Base-by-base conservation (phyloP, 2,888 invertebrate species). In the Sipha maydis region DNA sequence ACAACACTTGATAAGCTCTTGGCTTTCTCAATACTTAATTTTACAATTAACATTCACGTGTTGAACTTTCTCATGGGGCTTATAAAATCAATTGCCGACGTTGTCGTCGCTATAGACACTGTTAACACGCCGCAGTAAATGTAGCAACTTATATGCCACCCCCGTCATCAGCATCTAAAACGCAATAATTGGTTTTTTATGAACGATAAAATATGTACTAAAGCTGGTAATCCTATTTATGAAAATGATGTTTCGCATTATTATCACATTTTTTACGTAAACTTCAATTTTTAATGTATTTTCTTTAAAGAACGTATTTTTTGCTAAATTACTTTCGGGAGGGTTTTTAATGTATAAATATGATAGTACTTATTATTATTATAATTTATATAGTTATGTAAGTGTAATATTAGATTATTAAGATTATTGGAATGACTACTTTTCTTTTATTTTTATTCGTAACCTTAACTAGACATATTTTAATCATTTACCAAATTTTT, bases 41-140 rank as follows among this genome's bases (percentile, higher is more conserved):
- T 86, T 79, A 79, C 79, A 71, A 86, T 79, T 78, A 85, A 78
- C 85, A 69, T 78, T 85, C 78, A 78, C 85, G 78, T 85, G 85
- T 85, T 85, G 78, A 77, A 48, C 67, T 85, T 54, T 85, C 85
- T 85, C 85, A 41, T 48, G 78, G 78, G 84, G 31, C 76, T 85
- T 85, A 67, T 77, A 85, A 85, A 85, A 85, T 85, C 84, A 77
- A 85, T 85, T 85, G 31, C 21, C 31, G 14, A 8, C n/a, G 4
- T 28, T 11, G 71, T 17, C 25, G 34, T 56, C 56, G 61, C 76
- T 41, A 2, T 69, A 28, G 3, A 17, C 11, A 17, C 9, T 11
- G 61, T 61, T 34, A 38, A 21, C 21, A 8, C n/a, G 21, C 7
- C n/a, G 8, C 31, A 7, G 38, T 61, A 25, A 61, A 25, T 61